Evolutionary conservation across 2,113 vertebrate genomes (phyloP).

Genomic region (Cebidichthys violaceus): DNA sequence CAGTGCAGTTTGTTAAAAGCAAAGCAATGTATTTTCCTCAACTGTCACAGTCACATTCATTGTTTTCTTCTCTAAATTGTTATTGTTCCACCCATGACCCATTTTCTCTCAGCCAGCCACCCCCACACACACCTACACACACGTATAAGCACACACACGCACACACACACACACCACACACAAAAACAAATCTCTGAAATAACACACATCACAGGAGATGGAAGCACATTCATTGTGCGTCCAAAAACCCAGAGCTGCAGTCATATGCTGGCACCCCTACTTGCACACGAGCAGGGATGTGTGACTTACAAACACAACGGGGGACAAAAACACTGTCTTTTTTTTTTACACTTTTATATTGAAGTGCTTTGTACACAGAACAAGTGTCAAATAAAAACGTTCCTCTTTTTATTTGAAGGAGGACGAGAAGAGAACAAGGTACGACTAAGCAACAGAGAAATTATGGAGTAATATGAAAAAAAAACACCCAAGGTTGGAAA

Average conservation of each 20-base stretch:
- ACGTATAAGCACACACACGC: constrained; percentile 5
- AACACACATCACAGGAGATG: constrained; percentile 43
- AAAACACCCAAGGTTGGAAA: background rate
- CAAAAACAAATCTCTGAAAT: constrained; percentile 31
- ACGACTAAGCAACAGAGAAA: background rate
- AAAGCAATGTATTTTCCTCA: constrained; percentile 49
- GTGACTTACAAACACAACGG: constrained; percentile 48
- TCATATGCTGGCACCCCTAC: constrained; percentile 34
- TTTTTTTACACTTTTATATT: constrained; percentile 27
- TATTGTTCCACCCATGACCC: constrained; percentile 65
- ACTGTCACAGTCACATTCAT: constrained; percentile 55
- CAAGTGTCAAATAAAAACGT: constrained; percentile 25
- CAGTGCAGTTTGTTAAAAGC: constrained; percentile 50
- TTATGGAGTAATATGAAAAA: background rate
- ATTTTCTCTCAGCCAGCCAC: constrained; percentile 56
- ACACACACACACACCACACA: constrained; percentile 1
- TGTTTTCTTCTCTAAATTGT: constrained; percentile 63
- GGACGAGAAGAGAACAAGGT: background rate
- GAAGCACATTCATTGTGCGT: constrained; percentile 31
- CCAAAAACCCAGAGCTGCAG: constrained; percentile 32
- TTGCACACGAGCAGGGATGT: constrained; percentile 13
- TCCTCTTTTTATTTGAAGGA: constrained; percentile 28
- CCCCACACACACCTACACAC: constrained; percentile 42
- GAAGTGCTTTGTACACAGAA: constrained; percentile 45
- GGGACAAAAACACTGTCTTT: constrained; percentile 27